Conservation (phyloP, 2,888 invertebrate species). For the Phengaris alcon region DNA sequence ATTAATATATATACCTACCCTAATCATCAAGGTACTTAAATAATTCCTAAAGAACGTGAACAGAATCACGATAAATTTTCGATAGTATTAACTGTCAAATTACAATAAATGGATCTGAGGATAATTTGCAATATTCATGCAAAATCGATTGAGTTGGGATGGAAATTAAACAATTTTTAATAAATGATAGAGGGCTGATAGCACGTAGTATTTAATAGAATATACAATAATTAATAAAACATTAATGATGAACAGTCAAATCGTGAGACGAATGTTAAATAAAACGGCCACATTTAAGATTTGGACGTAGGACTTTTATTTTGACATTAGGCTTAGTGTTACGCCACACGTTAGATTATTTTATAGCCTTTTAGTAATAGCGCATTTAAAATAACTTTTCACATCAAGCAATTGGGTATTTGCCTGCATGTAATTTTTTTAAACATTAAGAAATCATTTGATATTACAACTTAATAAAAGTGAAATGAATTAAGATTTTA, state of each 20-base stretch:
- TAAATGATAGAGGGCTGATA: background rate
- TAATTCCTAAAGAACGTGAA: conserved; percentile 26
- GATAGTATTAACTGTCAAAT: conserved; percentile 8
- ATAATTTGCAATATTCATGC: background rate
- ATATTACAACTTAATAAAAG: no score
- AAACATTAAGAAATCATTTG: no score
- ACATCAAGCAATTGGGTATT: no score
- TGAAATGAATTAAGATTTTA: no score
- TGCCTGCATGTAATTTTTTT: no score
- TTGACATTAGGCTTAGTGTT: background rate
- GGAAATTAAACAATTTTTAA: background rate
- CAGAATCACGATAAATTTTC: background rate
- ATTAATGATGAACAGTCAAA: background rate
- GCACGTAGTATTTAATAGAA: background rate
- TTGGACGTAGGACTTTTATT: background rate
- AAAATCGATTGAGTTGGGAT: conserved; percentile 1
- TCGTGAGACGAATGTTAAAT: background rate
- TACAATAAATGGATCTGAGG: conserved; percentile 3
- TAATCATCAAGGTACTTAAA: no score
- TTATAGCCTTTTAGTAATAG: no score
- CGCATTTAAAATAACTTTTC: no score
- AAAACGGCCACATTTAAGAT: background rate
- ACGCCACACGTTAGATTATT: no score
- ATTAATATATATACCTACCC: no score
- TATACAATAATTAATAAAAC: conserved; percentile 34